Conservation (phyloP, 2,113 vertebrate genomes). For the Pungitius pungitius region DNA sequence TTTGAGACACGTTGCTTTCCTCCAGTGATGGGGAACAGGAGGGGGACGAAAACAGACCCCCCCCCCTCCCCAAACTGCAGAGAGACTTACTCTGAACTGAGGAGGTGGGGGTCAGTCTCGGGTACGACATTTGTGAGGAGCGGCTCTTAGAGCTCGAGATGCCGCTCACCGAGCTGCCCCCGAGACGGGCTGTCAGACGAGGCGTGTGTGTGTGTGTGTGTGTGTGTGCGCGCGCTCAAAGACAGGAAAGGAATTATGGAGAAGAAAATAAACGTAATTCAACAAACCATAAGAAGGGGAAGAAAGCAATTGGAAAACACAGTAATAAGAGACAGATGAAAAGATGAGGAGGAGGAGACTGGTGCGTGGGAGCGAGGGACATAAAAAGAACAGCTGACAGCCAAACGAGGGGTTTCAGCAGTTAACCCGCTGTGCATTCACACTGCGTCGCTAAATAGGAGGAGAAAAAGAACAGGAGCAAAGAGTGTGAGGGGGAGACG, state of each 20-base stretch:
- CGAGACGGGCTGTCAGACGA: conserved; percentile 79
- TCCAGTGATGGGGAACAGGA: conserved; percentile 25
- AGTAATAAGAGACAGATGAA: conserved; percentile 29
- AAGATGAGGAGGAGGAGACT: conserved; percentile 1
- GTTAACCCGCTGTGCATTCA: conserved; percentile 11
- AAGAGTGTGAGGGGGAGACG: neutral
- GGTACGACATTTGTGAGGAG: conserved; percentile 82
- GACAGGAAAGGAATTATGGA: conserved; percentile 12
- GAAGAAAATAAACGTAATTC: neutral
- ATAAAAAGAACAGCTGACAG: conserved; percentile 27
- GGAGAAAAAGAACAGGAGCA: conserved; percentile 19
- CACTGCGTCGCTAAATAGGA: conserved; percentile 13
- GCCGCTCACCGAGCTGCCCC: conserved; percentile 81
- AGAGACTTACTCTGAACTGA: conserved; percentile 87
- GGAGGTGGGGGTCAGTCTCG: conserved; percentile 83
- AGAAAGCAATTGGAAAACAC: conserved; percentile 28
- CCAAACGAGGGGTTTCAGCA: neutral
- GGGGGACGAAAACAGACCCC: conserved; percentile 32
- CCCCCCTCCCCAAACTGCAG: conserved; percentile 37
- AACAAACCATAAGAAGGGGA: conserved; percentile 26
- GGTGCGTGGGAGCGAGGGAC: conserved; percentile 17
- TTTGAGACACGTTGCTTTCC: conserved; percentile 39
- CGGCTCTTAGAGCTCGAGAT: conserved; percentile 81
- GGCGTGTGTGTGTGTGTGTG: conserved; percentile 3
- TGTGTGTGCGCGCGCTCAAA: conserved; percentile 22